Percentiles rank a stretch among this genome's conserved stretches.
These are phyloP conservation scores for Yponomeuta plumbellus DNA, from an alignment of 2,888 invertebrate species.

Conservation along the genomic window DNA sequence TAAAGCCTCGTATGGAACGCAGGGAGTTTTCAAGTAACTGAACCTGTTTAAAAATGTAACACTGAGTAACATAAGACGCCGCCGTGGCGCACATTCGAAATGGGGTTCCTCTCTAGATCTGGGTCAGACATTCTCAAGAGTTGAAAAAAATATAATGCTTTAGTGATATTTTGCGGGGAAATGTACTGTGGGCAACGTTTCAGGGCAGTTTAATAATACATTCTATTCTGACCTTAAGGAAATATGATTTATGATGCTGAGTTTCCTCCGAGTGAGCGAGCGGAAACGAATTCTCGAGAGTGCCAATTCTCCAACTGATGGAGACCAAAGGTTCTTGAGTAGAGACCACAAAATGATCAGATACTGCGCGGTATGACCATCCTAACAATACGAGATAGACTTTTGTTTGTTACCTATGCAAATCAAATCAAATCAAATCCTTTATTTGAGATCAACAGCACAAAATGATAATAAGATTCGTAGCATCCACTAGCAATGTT, in stretches of 20 bases:
- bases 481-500: too few species aligned
- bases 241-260: background rate
- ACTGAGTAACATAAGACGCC: background rate
- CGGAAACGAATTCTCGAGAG: too few species aligned
- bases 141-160: background rate
- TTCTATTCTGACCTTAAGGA: background rate
- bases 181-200: background rate
- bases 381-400: too few species aligned
- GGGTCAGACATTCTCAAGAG: conserved; percentile 9
- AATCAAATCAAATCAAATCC: too few species aligned
- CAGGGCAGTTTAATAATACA: background rate
- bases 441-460: too few species aligned
- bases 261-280: background rate
- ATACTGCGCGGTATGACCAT: too few species aligned
- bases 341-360: too few species aligned
- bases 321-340: too few species aligned
- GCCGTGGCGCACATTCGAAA: background rate
- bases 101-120: conserved; percentile 21
- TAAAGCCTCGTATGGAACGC: background rate
- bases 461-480: too few species aligned
- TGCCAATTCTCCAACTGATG: too few species aligned
- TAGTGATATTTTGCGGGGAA: background rate
- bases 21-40: background rate
- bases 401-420: too few species aligned
- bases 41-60: background rate